Base-by-base conservation (phyloP, 2,888 invertebrate genomes). In the Anodontia alba region DNA sequence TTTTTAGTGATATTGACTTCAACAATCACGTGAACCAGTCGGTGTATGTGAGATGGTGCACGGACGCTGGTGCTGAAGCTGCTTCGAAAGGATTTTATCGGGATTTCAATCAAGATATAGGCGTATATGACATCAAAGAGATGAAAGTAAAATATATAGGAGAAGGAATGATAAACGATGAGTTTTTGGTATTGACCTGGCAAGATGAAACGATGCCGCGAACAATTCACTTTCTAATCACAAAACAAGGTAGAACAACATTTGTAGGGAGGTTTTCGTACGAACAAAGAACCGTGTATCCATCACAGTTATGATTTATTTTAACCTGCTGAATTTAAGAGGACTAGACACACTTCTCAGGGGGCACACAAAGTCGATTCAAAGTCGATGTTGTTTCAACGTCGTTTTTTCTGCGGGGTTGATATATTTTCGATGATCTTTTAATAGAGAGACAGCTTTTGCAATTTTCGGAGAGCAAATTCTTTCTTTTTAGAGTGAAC, bases 11-110 rank as follows among this genome's bases (percentile, higher is more conserved):
- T 74, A 80, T 80, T 42, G 86, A 86, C 68, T 73, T 73, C 31
- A 86, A 86, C 42, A 81, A 78, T 31, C 86, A 86, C 69, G 86
- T 86, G 23, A 86, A 83, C 57, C 83, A 83, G 54, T 86, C 86
- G 1, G 73, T 83, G 20, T 86, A 80, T 70, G 76, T 86, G 0
- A 86, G 78, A 62, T 86, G 86, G 86, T 86, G 83, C 33, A 74
- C 81, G 1, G 86, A 86, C 76, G 78, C 81, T 15, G 86, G 86
- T n/a, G 78, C 83, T 2, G 80, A 83, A 17, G 83, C 86, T 0
- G 86, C 86, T 1, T 42, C 75, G 29, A 80, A 80, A 36, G 81
- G 83, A 20, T 67, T 70, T 75, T 83, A 81, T 70, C 51, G 38
- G 26, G 69, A 71, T 1, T 83, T 86, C 43, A 71, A 26, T 2